These are phyloP conservation scores for Saguinus imperator DNA, from an alignment of 2,113 vertebrate species.

Conservation along the genomic window DNA sequence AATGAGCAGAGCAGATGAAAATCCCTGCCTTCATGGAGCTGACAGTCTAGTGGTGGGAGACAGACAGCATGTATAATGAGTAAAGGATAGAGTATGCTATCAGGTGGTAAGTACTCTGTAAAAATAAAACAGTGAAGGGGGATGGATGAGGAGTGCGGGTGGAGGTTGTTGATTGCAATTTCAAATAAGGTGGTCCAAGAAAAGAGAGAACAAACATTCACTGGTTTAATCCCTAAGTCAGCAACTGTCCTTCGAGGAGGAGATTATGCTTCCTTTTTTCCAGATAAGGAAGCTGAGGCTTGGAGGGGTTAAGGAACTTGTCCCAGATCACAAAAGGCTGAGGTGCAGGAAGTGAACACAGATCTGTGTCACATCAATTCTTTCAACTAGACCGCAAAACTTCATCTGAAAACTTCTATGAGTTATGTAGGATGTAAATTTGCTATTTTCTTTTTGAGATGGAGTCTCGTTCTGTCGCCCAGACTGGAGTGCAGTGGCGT, in stretches of 20 bases:
- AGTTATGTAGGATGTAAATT: not conserved
- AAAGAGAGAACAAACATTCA: not conserved
- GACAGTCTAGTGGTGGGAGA: not conserved
- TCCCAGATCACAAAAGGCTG: not conserved
- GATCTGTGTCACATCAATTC: not conserved
- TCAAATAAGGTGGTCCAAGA: not conserved
- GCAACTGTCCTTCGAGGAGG: not conserved
- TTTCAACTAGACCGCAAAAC: not conserved
- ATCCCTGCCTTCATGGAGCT: not conserved
- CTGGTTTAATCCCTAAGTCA: not conserved
- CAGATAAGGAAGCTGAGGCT: not conserved
- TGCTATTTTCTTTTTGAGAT: conserved; percentile 30
- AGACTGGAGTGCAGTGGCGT: too few species aligned
- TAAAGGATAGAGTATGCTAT: not conserved
- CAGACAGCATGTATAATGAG: not conserved
- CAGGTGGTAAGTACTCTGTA: not conserved
- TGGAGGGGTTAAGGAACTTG: not conserved
- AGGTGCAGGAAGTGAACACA: not conserved
- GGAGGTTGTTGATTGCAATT: not conserved
- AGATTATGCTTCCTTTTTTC: not conserved
- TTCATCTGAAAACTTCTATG: conserved; percentile 12
- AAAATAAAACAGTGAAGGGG: not conserved
- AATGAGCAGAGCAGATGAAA: not conserved
- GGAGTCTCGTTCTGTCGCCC: too few species aligned
- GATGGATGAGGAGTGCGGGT: not conserved